phyloP scores from a whole-genome alignment of 1,140 invertebrate species.

The Streblospio benedicti region DNA sequence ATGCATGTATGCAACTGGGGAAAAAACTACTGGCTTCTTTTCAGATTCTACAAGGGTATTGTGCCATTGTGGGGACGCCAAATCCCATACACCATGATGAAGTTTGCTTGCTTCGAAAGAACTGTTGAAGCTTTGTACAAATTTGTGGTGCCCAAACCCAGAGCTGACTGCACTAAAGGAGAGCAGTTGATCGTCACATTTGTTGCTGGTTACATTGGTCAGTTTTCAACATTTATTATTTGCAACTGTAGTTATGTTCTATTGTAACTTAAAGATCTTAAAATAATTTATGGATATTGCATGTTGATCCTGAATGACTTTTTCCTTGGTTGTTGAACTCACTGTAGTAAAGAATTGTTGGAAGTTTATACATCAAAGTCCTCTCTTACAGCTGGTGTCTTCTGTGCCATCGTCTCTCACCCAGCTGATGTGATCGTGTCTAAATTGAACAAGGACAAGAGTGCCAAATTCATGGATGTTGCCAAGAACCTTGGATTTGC shows the following conservation, averaged over 20 bases:
- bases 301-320: not conserved
- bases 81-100: constrained; percentile 99
- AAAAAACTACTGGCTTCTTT: not conserved
- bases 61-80: constrained; percentile 95
- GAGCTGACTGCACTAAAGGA: constrained; percentile 77
- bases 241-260: not conserved
- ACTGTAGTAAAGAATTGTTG: not conserved
- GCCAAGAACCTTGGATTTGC: constrained; percentile 61
- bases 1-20: not conserved
- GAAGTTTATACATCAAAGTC: too few species aligned
- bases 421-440: constrained; percentile 98
- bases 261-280: not conserved
- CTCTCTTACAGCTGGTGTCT: constrained; percentile 71
- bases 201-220: constrained; percentile 81
- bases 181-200: constrained; percentile 87
- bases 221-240: constrained; percentile 14
- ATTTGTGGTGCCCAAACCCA: constrained; percentile 77
- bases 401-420: constrained; percentile 98
- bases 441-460: constrained; percentile 91
- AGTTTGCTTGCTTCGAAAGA: constrained; percentile 98
- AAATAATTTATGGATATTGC: not conserved
- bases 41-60: constrained; percentile 81
- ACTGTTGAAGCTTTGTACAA: constrained; percentile 92
- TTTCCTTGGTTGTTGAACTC: not conserved
- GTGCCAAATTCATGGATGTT: constrained; percentile 66